Evolutionary conservation across 2,113 vertebrate species (phyloP).

Genomic region (Elephantulus edwardii): DNA sequence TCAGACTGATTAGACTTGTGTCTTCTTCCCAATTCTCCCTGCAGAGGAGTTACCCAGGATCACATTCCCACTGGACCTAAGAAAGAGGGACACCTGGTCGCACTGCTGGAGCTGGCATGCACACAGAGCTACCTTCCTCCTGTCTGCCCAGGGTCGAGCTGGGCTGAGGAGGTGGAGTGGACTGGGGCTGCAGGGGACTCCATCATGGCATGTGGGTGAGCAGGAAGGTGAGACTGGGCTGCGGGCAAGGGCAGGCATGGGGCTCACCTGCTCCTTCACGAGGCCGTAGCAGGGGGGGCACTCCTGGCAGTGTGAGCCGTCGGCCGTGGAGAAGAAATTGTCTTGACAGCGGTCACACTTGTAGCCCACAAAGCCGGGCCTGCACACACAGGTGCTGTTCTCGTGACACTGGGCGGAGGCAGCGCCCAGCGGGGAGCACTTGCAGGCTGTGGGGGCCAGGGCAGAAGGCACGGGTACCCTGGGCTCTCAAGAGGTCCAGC

Average conservation of each 20-base stretch:
- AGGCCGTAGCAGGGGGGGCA: slow-evolving; percentile 93
- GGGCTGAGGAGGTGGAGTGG: not conserved
- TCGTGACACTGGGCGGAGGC: slow-evolving; percentile 87
- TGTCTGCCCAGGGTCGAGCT: too few species aligned
- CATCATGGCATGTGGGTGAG: fast-evolving
- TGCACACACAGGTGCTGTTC: slow-evolving; percentile 92
- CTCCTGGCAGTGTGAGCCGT: slow-evolving; percentile 87
- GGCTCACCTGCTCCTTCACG: slow-evolving; percentile 89
- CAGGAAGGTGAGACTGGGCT: fast-evolving
- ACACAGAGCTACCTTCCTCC: too few species aligned
- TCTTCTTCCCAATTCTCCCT: too few species aligned
- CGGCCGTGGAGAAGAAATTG: slow-evolving; percentile 88
- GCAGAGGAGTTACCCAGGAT: fast-evolving
- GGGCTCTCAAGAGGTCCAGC: not conserved
- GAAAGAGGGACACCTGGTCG: not conserved
- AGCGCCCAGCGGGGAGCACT: slow-evolving; percentile 93
- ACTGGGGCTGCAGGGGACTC: not conserved
- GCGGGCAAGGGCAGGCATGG: not conserved
- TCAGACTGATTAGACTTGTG: fast-evolving
- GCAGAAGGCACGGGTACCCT: not conserved
- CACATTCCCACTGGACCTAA: not conserved
- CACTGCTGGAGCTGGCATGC: too few species aligned
- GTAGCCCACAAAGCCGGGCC: slow-evolving; percentile 89
- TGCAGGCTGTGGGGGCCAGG: slow-evolving; percentile 85
- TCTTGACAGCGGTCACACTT: slow-evolving; percentile 92